These are phyloP conservation scores for Cataglyphis cursor DNA, from an alignment of 2,888 invertebrate species.

Conservation along the genomic window DNA sequence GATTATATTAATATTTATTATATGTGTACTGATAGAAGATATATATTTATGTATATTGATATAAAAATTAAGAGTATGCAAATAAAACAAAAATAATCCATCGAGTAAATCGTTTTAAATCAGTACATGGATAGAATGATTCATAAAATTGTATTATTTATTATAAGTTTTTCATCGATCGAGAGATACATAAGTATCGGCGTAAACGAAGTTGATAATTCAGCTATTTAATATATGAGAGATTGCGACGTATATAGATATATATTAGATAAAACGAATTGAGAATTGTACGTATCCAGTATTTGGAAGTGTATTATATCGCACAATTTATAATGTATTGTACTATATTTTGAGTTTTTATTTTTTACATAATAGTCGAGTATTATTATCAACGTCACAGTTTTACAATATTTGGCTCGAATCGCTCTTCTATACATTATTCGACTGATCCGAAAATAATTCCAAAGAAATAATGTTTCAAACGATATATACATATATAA, in stretches of 20 bases:
- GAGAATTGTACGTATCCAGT: slow-evolving; percentile 20
- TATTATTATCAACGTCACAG: slow-evolving; percentile 38
- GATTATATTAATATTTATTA: background rate
- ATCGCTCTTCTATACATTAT: background rate
- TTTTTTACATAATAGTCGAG: slow-evolving; percentile 12
- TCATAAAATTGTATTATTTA: slow-evolving; percentile 46
- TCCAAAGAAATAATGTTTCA: slow-evolving; percentile 8
- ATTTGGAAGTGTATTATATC: slow-evolving; percentile 31
- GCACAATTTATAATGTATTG: slow-evolving; percentile 38
- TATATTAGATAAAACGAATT: slow-evolving; percentile 27
- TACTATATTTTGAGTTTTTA: slow-evolving; percentile 5
- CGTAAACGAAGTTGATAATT: slow-evolving; percentile 37
- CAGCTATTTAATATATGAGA: slow-evolving; percentile 32
- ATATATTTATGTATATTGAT: background rate
- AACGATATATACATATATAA: slow-evolving; percentile 15
- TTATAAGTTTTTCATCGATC: slow-evolving; percentile 42
- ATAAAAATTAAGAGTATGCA: background rate
- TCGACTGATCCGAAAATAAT: slow-evolving; percentile 1
- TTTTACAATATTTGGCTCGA: slow-evolving; percentile 25
- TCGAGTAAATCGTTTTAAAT: slow-evolving; percentile 16
- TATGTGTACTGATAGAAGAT: background rate
- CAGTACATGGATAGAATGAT: background rate
- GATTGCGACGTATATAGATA: slow-evolving; percentile 15
- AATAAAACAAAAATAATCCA: background rate
- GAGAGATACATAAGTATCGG: slow-evolving; percentile 45